Base-by-base conservation (phyloP, 37 sponge, comb jelly and placozoan species). In the Axinella damicornis region DNA sequence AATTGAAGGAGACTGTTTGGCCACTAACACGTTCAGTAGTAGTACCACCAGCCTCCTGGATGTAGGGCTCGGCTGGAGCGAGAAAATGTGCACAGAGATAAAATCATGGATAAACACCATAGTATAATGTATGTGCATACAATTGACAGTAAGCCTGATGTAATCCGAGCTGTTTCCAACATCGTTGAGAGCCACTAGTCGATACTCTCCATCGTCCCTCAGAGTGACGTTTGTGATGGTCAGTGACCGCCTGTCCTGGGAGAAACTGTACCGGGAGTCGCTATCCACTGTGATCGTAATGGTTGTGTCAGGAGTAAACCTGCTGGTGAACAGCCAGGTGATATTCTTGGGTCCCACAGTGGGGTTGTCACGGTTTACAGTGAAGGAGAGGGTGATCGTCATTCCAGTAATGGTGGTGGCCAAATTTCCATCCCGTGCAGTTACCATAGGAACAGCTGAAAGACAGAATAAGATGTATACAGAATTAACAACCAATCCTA, bases 1-100 rank as follows among this genome's bases (percentile, higher is more conserved):
- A 85, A 18, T 16, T 59, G 28, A 85, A 76, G n/a, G 58, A 55
- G 35, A 69, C 62, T 20, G 22, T 69, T 38, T 68, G 33, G 4
- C 77, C 60, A 46, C 28, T 63, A 1, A 16, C 53, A n/a, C 30
- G 35, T n/a, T 2, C 27, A 1, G 24, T 11, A 14, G 15, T 13
- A 12, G 22, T n/a, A 12, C 62, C 61, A 17, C 14, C 52, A 14
- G 5, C 38, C n/a, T 78, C 32, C 66, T 37, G 14, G 12, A 78
- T 34, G 19, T 31, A 18, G 19, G 68, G 53, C 39, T 62, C 53
- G 31, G 66, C 66, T 64, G 65, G 15, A 77, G 56, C 54, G 39
- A 16, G 32, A 77, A 54, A 24, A 22, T 21, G 57, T 41, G n/a
- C 20, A 54, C 13, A 15, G 6, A 11, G n/a, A 75, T 13, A 46